These are phyloP conservation scores for Pygoscelis antarcticus DNA, from an alignment of 2,113 vertebrate genomes.

Conservation along the genomic window DNA sequence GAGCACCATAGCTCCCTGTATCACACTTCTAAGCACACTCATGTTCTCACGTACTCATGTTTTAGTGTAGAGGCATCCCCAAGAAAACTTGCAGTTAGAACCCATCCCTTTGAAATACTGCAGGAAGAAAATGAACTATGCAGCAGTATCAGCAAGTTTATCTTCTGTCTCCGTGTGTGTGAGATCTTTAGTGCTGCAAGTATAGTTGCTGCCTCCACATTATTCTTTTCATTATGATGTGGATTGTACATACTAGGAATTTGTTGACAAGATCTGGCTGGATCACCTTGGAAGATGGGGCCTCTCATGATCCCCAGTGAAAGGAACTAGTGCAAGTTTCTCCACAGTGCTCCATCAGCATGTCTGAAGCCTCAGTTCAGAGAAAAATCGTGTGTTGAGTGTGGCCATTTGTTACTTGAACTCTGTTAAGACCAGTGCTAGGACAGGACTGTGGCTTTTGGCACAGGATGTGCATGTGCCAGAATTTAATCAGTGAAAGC, in stretches of 20 bases:
- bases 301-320: not conserved
- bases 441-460: not conserved
- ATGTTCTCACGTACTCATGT: not conserved
- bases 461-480: rapidly evolving
- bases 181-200: not conserved
- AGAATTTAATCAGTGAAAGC: not conserved
- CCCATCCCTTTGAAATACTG: not conserved
- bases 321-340: not conserved
- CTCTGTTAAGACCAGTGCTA: not conserved
- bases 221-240: not conserved
- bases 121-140: not conserved
- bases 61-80: not conserved
- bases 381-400: not conserved
- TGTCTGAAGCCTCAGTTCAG: not conserved
- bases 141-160: not conserved
- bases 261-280: not conserved
- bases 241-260: not conserved
- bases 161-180: not conserved
- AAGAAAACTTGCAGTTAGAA: not conserved
- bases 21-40: not conserved
- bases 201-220: not conserved
- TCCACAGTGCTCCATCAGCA: not conserved
- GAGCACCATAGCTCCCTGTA: rapidly evolving
- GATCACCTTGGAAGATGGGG: not conserved
- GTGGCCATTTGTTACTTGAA: not conserved